These are phyloP conservation scores for Channa maculata DNA, from an alignment of 2,113 vertebrate genomes.

Conservation along the genomic window DNA sequence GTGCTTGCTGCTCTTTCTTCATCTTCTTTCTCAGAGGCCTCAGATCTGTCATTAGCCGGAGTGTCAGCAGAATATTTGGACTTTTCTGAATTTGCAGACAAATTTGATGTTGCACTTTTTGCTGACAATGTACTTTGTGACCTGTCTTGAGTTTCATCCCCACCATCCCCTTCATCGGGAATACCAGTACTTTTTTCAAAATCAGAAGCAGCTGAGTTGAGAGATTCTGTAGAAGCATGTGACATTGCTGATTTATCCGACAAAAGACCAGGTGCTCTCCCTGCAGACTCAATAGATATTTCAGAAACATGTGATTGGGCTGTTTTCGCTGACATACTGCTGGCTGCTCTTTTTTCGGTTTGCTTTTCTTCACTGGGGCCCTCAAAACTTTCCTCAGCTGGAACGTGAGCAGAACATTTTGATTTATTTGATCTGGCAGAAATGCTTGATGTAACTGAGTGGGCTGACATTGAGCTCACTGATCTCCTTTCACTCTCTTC, in stretches of 20 bases:
- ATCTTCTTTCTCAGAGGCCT: too few relatives aligned
- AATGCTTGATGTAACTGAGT: neutral
- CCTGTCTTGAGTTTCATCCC: conserved; percentile 21
- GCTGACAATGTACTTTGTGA: too few relatives aligned
- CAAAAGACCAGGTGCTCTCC: conserved; percentile 38
- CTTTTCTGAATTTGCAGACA: conserved; percentile 40
- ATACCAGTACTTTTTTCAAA: neutral
- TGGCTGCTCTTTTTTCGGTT: conserved; percentile 37
- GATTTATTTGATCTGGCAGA: conserved; percentile 37
- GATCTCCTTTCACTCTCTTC: conserved; percentile 18
- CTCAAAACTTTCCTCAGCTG: neutral
- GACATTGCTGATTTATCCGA: conserved; percentile 60
- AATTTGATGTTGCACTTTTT: neutral
- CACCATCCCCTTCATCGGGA: neutral
- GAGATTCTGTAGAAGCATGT: conserved; percentile 31
- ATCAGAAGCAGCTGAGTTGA: conserved; percentile 38
- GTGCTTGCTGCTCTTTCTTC: too few relatives aligned
- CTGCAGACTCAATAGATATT: conserved; percentile 22
- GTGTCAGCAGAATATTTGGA: too few relatives aligned
- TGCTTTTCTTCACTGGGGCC: neutral
- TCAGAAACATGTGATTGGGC: conserved; percentile 60
- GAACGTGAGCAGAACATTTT: conserved; percentile 33
- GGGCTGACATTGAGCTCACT: conserved; percentile 32
- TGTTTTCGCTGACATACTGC: conserved; percentile 59
- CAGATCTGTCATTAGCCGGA: too few relatives aligned